Evolutionary conservation across 2,797 vertebrate genomes (phyloP), one percentile per base, ranked within the genome.

Genomic region (Gila robusta): DNA sequence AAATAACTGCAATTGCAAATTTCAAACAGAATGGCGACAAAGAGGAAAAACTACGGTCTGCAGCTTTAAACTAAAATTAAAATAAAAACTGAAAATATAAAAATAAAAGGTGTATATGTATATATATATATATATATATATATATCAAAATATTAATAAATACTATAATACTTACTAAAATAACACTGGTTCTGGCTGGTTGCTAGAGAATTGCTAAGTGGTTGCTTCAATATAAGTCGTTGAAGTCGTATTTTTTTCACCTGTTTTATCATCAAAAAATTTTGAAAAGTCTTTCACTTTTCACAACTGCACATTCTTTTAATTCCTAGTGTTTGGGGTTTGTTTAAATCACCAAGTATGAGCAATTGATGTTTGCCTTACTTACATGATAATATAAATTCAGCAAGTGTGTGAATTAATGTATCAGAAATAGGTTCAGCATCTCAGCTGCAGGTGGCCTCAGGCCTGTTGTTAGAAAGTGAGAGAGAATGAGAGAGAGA

Each of bases 401-500:
- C 56, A 39, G 54, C 76, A 62, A 39, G 23, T 9, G 76, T 78
- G 54, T n/a, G 21, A 56, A 37, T 69, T 9, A 7, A 62, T 1
- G 32, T 39, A n/a, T 37, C 9, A 35, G 11, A 32, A 23, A n/a
- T 21, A 26, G 64, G 67, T 59, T 64, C 28, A 69, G 64, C 44
- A 8, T 16, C 19, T 49, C 79, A 81, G 12, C 49, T 2, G 47
- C 79, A 81, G 79, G 64, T 81, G 47, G 44, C 41, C 62, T 35
- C 10, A 14, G 28, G 41, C 47, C 64, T 54, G 66, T 52, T 67
- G 62, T 52, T 49, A 52, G 19, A 54, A 67, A 41, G 32, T 67
- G 79, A 73, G 78, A 76, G 78, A 79, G 66, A 35, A 62, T n/a
- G 14, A 47, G 47, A 47, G 44, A 44, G 41, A 44, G 44, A 6